Base-by-base conservation (phyloP, 2,113 vertebrate genomes). In the Platanista minor region DNA sequence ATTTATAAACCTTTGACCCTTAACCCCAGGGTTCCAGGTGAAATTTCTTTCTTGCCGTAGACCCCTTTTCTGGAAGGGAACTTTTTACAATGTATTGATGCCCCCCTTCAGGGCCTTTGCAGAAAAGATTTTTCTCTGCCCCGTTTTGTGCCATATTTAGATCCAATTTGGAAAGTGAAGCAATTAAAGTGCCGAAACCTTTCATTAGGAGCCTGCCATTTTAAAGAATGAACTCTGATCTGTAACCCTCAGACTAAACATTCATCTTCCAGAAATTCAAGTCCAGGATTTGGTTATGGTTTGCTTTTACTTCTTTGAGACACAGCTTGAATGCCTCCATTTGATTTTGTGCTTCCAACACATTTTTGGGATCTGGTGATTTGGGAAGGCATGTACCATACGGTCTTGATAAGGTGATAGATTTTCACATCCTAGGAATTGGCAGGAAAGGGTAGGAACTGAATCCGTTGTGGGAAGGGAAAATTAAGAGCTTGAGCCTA, bases 371-470 rank as follows among this genome's bases (percentile, higher is more conserved):
- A 94, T 92, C 87, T 94, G 75, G 87, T 85, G 92, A 92, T 97
- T 86, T 93, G 75, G 77, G 84, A 62, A 95, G 74, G 81, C 71
- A 84, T 94, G n/a, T 93, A 97, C 94, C 96, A 98, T 97, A 95
- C 94, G 96, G 96, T 97, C 94, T 95, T 87, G 85, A 86, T 92
- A 94, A 96, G 71, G 92, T 96, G 95, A 96, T 96, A 98, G 89
- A 98, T 96, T 95, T 97, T 94, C 85, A 92, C 62, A 92, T 96
- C 61, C 59, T 82, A 67, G 39, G 69, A 96, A 80, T 74, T 96
- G 95, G 96, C 96, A 96, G 49, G 62, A 95, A 97, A 74, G 69
- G 66, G 49, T 87, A 83, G 81, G 36, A 78, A 92, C 18, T 14
- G 61, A 95, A 92, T 90, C 59, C 84, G 66, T 93, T 57, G 57